Evolutionary conservation across 92 coral and sea anemone species (phyloP).

Genomic region (Epizoanthus scotinus): DNA sequence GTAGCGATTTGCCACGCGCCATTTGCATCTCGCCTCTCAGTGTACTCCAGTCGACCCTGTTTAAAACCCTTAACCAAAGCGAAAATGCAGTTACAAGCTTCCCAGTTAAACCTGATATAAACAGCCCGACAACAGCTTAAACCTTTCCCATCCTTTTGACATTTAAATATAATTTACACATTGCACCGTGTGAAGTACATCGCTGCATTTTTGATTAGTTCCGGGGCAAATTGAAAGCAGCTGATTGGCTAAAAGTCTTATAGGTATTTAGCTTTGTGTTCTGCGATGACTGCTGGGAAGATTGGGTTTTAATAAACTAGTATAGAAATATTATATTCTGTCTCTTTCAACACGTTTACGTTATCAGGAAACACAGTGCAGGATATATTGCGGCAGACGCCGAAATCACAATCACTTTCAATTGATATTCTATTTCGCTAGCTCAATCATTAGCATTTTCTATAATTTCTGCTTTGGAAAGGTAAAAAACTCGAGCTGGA

Average conservation of each 20-base stretch:
- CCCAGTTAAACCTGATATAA: neutral
- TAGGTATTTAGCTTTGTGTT: constrained; percentile 41
- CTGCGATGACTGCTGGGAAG: constrained; percentile 44
- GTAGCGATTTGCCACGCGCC: constrained; percentile 30
- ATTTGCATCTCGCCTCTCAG: constrained; percentile 8
- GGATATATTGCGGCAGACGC: constrained; percentile 15
- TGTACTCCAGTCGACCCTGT: constrained; percentile 1
- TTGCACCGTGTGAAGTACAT: constrained; percentile 35
- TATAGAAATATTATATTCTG: constrained; percentile 31
- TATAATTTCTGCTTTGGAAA: neutral
- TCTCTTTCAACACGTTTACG: constrained; percentile 29
- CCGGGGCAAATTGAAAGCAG: constrained; percentile 10
- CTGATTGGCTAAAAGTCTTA: constrained; percentile 37
- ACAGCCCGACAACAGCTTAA: neutral
- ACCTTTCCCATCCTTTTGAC: constrained; percentile 18
- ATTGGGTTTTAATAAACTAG: constrained; percentile 37
- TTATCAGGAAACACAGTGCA: constrained; percentile 10
- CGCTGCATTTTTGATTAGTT: constrained; percentile 39
- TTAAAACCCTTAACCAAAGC: constrained; percentile 2
- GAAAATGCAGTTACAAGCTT: neutral
- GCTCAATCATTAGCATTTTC: neutral
- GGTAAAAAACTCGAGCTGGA: neutral
- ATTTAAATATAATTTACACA: constrained; percentile 34
- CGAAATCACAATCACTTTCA: neutral
- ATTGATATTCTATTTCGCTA: neutral